Conservation (phyloP, 2,797 vertebrate genomes). For the Scomberomorus guttatus region DNA sequence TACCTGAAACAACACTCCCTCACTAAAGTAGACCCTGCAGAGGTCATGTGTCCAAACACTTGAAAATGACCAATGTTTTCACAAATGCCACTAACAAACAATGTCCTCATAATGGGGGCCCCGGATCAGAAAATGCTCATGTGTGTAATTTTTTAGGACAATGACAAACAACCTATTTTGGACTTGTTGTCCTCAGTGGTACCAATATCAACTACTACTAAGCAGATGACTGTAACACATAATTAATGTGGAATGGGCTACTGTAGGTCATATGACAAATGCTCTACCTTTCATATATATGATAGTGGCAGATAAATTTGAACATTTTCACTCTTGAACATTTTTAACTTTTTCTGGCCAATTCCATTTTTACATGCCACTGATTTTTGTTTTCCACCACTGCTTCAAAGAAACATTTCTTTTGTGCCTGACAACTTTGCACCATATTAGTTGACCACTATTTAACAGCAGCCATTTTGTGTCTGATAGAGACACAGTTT, state of each 20-base stretch:
- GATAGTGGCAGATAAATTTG: background rate
- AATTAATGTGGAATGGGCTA: background rate
- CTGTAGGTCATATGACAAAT: background rate
- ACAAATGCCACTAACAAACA: too few species aligned
- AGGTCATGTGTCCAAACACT: too few species aligned
- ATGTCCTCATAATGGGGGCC: too few species aligned
- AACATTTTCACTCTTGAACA: background rate
- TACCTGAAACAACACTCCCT: too few species aligned
- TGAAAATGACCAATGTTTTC: too few species aligned
- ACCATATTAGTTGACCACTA: constrained; percentile 57
- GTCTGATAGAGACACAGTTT: constrained; percentile 42
- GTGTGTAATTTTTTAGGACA: too few species aligned
- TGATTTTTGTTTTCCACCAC: background rate
- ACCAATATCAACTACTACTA: too few species aligned
- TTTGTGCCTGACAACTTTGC: constrained; percentile 41
- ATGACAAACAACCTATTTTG: too few species aligned
- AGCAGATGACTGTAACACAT: constrained; percentile 1
- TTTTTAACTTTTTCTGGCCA: background rate
- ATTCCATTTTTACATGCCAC: background rate
- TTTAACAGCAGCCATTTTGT: constrained; percentile 57
- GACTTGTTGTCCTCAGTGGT: too few species aligned
- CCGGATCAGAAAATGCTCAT: too few species aligned
- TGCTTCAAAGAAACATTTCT: background rate
- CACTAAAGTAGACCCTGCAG: too few species aligned
- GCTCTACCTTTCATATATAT: background rate